phyloP scores from a whole-genome alignment of 2,888 invertebrate species.

The Horisme vitalbata region DNA sequence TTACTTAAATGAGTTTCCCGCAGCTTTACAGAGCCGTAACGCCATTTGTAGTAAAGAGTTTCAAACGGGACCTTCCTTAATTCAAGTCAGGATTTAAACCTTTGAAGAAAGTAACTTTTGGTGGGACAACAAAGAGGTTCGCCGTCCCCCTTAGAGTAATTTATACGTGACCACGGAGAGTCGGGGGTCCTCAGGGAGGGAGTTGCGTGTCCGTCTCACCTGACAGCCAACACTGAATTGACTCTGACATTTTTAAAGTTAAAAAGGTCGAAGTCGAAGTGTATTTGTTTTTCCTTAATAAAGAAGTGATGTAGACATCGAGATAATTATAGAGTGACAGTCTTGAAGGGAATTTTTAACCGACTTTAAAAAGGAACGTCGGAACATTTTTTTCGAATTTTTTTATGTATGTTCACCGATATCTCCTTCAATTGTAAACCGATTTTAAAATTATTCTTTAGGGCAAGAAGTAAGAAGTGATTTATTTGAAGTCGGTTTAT shows the following conservation, averaged over 20 bases:
- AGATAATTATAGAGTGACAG: too few species aligned
- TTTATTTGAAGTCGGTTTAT: too few species aligned
- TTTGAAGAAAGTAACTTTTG: constrained; percentile 73
- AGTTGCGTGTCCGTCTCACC: constrained; percentile 60
- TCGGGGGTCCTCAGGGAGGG: constrained; percentile 54
- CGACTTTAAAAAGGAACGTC: too few species aligned
- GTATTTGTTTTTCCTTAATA: constrained; percentile 39
- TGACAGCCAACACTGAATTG: constrained; percentile 49
- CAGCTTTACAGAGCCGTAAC: constrained; percentile 45
- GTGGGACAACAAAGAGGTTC: constrained; percentile 71
- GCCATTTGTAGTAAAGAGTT: constrained; percentile 57
- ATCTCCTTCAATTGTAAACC: too few species aligned
- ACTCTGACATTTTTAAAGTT: constrained; percentile 53
- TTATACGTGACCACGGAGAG: constrained; percentile 75
- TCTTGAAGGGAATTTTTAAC: too few species aligned
- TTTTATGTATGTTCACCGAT: too few species aligned
- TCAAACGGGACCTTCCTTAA: constrained; percentile 63
- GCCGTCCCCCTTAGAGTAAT: constrained; percentile 70
- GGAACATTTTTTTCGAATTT: too few species aligned
- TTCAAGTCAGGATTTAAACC: constrained; percentile 77
- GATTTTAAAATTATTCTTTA: too few species aligned
- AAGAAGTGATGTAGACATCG: too few species aligned
- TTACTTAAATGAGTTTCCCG: constrained; percentile 43
- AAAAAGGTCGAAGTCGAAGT: too few species aligned
- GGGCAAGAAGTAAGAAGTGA: too few species aligned